Evolutionary conservation across 2,113 vertebrate species (phyloP), one percentile per base, ranked within the genome.

Genomic region (Scytalopus superciliaris): DNA sequence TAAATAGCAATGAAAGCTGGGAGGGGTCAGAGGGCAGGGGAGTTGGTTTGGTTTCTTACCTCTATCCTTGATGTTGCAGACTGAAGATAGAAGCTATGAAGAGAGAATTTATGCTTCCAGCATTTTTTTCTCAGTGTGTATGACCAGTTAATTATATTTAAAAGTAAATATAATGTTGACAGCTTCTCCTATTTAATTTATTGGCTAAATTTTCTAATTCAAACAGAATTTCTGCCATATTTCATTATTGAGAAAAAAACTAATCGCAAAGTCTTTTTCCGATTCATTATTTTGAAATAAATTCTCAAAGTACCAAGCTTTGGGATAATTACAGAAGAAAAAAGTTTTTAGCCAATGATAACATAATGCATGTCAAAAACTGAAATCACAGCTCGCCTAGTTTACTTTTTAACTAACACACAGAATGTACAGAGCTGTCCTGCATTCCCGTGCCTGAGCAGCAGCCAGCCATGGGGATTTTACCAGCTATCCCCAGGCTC

Each of bases 371-470:
- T 55, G 23, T 42, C 2, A 2, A 37, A 81, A 74, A 12, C 7
- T 9, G 18, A 72, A 59, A 79, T 78, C 64, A 17, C 14, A 35
- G 12, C 75, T 75, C 59, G 42, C 7, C 18, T 67, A 30, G 28
- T 73, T 89, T 89, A 28, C 90, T 55, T 72, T 82, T 87, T 28
- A 45, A 30, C 25, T 77, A 53, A n/a, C 19, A n/a, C 23, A 12
- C n/a, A 19, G 63, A 45, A 60, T 1, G 0, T 37, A 24, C 6
- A 44, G 62, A 69, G 11, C 8, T 55, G 7, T 77, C 33, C 31
- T 72, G n/a, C 33, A 57, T 86, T 90, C 39, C 52, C 0, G 0
- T 57, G 49, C 59, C 72, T 53, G 50, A 2, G 1, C 35, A 69
- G 50, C 55, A 80, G 42, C 42, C 81, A 50, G 59, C 47, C 1